A percentile compares a stretch with the other conserved stretches of the same genome.
Conservation (phyloP, 2,888 invertebrate genomes). For the Ophion ellenae region DNA sequence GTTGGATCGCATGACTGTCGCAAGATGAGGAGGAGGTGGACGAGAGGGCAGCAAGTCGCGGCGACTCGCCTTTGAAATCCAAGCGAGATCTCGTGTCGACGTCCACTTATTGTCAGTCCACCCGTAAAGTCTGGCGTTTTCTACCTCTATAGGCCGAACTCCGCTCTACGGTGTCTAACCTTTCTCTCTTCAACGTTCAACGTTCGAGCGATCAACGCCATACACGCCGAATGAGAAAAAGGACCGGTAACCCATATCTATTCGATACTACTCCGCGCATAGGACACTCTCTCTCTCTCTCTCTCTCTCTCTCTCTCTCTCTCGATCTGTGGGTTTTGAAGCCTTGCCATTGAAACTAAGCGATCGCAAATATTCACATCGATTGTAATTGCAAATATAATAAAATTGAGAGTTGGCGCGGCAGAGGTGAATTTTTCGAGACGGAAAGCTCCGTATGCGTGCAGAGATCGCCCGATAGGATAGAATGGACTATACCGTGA, state of each 20-base stretch:
- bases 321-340: too few species aligned
- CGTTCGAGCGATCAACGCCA: constrained; percentile 40
- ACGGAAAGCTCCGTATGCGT: constrained; percentile 12
- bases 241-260: not conserved
- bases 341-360: too few species aligned
- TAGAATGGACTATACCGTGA: constrained; percentile 53
- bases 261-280: not conserved
- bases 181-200: constrained; percentile 15
- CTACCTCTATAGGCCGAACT: constrained; percentile 28
- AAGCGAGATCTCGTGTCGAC: constrained; percentile 66
- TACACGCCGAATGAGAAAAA: constrained; percentile 20
- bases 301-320: too few species aligned
- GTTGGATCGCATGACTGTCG: constrained; percentile 47
- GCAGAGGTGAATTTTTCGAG: not conserved
- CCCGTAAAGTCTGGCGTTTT: constrained; percentile 64
- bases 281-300: too few species aligned
- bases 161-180: constrained; percentile 14
- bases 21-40: constrained; percentile 14
- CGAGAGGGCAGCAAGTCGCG: constrained; percentile 49
- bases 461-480: constrained; percentile 34
- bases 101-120: constrained; percentile 66
- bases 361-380: not conserved
- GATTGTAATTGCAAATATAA: not conserved
- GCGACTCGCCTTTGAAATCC: constrained; percentile 66
- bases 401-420: not conserved